These are phyloP conservation scores for Drosophila yooni DNA, from an alignment of 2,888 invertebrate species.

Conservation along the genomic window DNA sequence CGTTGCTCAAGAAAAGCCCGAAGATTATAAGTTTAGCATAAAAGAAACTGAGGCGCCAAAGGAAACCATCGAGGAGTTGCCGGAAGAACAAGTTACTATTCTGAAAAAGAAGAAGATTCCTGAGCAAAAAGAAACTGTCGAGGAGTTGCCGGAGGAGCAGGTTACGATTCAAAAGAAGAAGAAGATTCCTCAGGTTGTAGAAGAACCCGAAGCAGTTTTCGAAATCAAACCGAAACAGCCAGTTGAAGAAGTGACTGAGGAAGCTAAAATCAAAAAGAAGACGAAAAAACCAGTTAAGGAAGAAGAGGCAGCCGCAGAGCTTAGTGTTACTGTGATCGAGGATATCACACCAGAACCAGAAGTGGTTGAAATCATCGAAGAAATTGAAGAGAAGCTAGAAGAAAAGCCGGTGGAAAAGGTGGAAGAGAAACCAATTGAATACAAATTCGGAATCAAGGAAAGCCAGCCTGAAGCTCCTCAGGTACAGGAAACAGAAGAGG, in stretches of 20 bases:
- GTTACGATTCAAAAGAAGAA: constrained; percentile 60
- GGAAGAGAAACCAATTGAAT: constrained; percentile 61
- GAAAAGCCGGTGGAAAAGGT: constrained; percentile 38
- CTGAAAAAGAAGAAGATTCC: constrained; percentile 63
- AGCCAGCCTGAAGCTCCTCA: constrained; percentile 74
- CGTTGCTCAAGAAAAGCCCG: constrained; percentile 61
- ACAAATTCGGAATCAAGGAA: constrained; percentile 59
- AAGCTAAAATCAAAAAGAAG: constrained; percentile 79
- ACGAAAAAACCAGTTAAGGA: constrained; percentile 64
- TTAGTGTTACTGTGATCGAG: constrained; percentile 79
- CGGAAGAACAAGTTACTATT: constrained; percentile 56
- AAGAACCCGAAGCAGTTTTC: constrained; percentile 82
- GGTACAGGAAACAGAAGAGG: constrained; percentile 68
- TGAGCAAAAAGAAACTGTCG: constrained; percentile 35
- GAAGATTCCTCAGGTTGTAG: constrained; percentile 63
- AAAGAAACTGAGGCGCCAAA: constrained; percentile 51
- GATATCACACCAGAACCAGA: constrained; percentile 66
- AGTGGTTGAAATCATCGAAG: constrained; percentile 74
- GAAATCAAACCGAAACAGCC: constrained; percentile 67
- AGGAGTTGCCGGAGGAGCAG: constrained; percentile 58
- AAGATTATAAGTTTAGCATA: constrained; percentile 60
- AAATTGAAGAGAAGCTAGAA: constrained; percentile 62
- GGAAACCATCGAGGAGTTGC: constrained; percentile 45
- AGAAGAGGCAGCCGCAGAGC: constrained; percentile 79
- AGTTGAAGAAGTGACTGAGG: constrained; percentile 76